These are phyloP conservation scores for Protophormia terraenovae DNA, from an alignment of 2,888 invertebrate genomes.

Conservation along the genomic window DNA sequence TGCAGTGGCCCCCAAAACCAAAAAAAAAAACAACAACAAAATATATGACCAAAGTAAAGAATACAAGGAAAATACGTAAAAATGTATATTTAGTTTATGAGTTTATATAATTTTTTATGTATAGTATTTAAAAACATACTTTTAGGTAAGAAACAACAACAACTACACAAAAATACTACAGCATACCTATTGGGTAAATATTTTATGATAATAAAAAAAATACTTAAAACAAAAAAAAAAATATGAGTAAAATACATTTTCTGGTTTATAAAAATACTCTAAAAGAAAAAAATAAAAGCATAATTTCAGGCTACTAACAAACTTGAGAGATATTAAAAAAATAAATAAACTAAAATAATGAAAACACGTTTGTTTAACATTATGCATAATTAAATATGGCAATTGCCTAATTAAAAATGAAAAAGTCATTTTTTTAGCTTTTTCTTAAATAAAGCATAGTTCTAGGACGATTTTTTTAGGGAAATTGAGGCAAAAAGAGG, in stretches of 20 bases:
- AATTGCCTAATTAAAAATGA: slow-evolving; percentile 35
- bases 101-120: not conserved
- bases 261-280: not conserved
- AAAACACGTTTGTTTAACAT: not conserved
- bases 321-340: not conserved
- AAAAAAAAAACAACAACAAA: not conserved
- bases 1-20: slow-evolving; percentile 44
- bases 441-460: not conserved
- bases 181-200: not conserved
- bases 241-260: not conserved
- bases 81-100: not conserved
- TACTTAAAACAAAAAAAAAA: not conserved
- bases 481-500: too few species aligned
- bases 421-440: not conserved
- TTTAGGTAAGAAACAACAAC: not conserved
- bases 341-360: not conserved
- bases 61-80: not conserved
- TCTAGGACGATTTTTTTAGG: not conserved
- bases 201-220: not conserved
- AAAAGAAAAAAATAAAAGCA: slow-evolving; percentile 34
- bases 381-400: slow-evolving; percentile 37
- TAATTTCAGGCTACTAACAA: slow-evolving; percentile 14
- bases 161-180: not conserved
- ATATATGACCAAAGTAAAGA: not conserved
- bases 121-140: not conserved